These are phyloP conservation scores for Caligus rogercresseyi DNA, from an alignment of 1,140 invertebrate species.

Conservation along the genomic window DNA sequence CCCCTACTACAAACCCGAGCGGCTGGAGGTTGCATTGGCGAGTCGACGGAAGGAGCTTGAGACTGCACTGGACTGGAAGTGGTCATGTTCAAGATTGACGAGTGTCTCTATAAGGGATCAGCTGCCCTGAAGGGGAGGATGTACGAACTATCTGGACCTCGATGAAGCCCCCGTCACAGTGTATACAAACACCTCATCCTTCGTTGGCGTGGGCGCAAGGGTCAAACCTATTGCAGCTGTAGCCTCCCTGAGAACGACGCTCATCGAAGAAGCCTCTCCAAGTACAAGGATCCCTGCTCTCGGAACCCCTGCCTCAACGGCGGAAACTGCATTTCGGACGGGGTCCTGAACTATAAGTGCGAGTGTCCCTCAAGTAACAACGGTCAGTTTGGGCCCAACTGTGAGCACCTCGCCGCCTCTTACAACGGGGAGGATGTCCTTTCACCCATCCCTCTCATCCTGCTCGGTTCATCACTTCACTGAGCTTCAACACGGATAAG, in stretches of 20 bases:
- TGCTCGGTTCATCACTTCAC: conserved; percentile 19
- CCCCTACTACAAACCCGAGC: conserved; percentile 68
- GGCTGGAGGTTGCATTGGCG: conserved; percentile 56
- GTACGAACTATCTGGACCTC: conserved; percentile 48
- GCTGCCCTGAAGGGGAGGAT: conserved; percentile 44
- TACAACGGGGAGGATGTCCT: conserved; percentile 20
- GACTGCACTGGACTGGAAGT: conserved; percentile 48
- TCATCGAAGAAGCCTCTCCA: not conserved
- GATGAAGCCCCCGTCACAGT: conserved; percentile 52
- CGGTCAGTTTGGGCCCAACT: conserved; percentile 26
- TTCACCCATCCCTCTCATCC: conserved; percentile 10
- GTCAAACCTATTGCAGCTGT: conserved; percentile 46
- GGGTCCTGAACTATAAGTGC: conserved; percentile 1
- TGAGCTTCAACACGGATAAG: conserved; percentile 18
- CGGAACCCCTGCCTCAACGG: conserved; percentile 14
- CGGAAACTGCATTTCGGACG: conserved; percentile 4
- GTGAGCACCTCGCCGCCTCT: conserved; percentile 26
- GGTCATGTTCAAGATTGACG: conserved; percentile 66
- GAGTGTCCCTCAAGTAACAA: conserved; percentile 18
- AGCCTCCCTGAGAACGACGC: not conserved
- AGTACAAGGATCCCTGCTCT: not conserved
- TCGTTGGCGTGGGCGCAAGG: conserved; percentile 64
- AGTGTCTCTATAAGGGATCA: conserved; percentile 39
- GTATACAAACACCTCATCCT: conserved; percentile 70
- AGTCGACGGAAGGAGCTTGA: conserved; percentile 45